Percentiles rank a stretch among this genome's conserved stretches.
phyloP scores from a whole-genome alignment of 2,113 vertebrate species.

The Reinhardtius hippoglossoides region DNA sequence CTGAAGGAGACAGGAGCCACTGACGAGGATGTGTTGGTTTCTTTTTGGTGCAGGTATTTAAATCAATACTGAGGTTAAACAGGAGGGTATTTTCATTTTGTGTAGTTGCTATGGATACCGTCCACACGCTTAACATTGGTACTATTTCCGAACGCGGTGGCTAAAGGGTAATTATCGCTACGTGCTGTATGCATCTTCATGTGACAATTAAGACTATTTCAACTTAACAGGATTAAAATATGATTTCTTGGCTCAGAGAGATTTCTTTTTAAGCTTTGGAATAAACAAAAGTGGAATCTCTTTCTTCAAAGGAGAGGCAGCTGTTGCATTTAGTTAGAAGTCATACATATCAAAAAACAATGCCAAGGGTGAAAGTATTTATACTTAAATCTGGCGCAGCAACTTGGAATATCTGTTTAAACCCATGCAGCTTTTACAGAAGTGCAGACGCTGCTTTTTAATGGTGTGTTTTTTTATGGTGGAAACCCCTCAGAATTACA shows the following conservation, averaged over 20 bases:
- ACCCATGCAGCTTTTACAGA: neutral
- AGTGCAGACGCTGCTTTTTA: neutral
- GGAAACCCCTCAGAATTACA: conserved; percentile 22
- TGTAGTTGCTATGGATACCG: conserved; percentile 55
- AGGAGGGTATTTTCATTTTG: conserved; percentile 16
- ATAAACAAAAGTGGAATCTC: neutral
- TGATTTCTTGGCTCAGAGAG: neutral
- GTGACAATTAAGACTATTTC: conserved; percentile 9
- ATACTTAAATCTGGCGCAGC: conserved; percentile 2
- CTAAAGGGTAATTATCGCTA: conserved; percentile 38
- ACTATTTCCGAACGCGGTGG: conserved; percentile 12
- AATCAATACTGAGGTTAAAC: neutral
- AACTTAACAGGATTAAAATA: conserved; percentile 11
- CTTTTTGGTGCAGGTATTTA: neutral
- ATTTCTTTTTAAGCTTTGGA: neutral
- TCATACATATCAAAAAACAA: neutral
- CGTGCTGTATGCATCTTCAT: neutral
- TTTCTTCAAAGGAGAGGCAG: conserved; percentile 12
- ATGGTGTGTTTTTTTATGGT: conserved; percentile 6
- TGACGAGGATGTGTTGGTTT: conserved; percentile 25
- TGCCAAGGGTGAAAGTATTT: neutral
- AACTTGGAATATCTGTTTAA: neutral
- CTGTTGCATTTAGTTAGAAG: conserved; percentile 3
- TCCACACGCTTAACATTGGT: conserved; percentile 9
- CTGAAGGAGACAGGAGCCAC: conserved; percentile 22